These are phyloP conservation scores for Tragelaphus buxtoni DNA, from an alignment of 2,113 vertebrate genomes.

Conservation along the genomic window DNA sequence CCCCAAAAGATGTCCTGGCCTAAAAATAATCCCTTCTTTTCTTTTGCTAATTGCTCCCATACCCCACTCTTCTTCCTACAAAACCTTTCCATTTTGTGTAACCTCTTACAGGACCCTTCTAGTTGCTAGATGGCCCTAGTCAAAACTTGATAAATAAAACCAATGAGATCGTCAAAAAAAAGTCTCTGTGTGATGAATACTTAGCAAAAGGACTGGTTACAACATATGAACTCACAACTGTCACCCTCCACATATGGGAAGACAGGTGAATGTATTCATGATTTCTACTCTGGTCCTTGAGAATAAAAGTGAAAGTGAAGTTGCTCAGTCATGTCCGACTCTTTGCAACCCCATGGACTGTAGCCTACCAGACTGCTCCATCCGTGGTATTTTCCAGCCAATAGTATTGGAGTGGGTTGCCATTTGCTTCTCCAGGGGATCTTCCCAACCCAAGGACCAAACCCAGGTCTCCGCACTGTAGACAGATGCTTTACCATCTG, in stretches of 20 bases:
- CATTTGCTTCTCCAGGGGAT: background rate
- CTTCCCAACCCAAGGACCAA: background rate
- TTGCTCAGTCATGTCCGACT: rapidly evolving
- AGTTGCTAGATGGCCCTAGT: background rate
- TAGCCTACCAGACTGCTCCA: background rate
- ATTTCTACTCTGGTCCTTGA: background rate
- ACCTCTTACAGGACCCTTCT: background rate
- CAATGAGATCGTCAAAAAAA: background rate
- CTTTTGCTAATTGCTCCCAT: background rate
- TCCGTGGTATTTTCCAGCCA: background rate
- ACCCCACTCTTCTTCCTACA: background rate
- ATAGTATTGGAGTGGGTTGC: background rate
- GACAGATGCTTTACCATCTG: background rate
- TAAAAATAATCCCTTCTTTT: background rate
- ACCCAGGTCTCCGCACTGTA: rapidly evolving
- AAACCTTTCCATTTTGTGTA: background rate
- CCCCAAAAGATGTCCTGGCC: background rate
- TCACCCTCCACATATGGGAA: background rate
- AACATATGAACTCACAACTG: background rate
- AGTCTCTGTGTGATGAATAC: background rate
- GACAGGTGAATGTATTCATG: background rate
- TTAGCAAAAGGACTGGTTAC: background rate
- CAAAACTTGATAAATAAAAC: background rate
- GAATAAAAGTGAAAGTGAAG: background rate
- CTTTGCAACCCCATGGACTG: background rate